Evolutionary conservation across 2,888 invertebrate genomes (phyloP).

Genomic region (Rotaria macrura): DNA sequence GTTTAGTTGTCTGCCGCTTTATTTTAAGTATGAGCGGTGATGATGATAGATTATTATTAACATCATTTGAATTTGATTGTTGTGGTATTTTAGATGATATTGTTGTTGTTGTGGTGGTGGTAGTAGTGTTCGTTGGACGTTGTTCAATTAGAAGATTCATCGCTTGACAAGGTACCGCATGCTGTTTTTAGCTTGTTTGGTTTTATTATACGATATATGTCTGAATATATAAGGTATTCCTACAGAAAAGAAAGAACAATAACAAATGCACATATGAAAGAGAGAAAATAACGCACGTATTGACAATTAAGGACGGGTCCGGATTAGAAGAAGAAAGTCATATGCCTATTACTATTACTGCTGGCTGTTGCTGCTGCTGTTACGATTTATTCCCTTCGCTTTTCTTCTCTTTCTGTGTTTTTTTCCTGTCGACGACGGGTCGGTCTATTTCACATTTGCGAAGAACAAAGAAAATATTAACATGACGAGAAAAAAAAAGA

Average conservation of each 20-base stretch:
- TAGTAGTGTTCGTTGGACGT: too few species aligned
- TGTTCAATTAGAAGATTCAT: not conserved
- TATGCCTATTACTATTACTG: not conserved
- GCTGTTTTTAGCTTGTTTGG: not conserved
- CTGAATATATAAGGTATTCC: not conserved
- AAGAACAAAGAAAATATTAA: conserved; percentile 11
- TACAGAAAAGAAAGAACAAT: not conserved
- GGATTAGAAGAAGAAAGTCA: conserved; percentile 12
- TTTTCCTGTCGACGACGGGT: not conserved
- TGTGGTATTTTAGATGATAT: not conserved
- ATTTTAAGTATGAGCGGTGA: not conserved
- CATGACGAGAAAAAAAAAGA: not conserved
- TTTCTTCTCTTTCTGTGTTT: not conserved
- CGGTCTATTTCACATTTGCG: conserved; percentile 9
- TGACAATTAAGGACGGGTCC: not conserved
- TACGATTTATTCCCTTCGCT: not conserved
- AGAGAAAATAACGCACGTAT: not conserved
- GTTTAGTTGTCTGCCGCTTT: not conserved
- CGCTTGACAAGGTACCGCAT: not conserved
- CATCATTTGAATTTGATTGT: not conserved
- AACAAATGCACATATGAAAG: not conserved
- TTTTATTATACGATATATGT: not conserved
- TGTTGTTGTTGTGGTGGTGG: too few species aligned
- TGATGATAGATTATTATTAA: not conserved
- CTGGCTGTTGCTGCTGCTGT: not conserved